Evolutionary conservation across 2,797 vertebrate species (phyloP), one percentile per base, ranked within the genome.

Genomic region (Myotis daubentonii): DNA sequence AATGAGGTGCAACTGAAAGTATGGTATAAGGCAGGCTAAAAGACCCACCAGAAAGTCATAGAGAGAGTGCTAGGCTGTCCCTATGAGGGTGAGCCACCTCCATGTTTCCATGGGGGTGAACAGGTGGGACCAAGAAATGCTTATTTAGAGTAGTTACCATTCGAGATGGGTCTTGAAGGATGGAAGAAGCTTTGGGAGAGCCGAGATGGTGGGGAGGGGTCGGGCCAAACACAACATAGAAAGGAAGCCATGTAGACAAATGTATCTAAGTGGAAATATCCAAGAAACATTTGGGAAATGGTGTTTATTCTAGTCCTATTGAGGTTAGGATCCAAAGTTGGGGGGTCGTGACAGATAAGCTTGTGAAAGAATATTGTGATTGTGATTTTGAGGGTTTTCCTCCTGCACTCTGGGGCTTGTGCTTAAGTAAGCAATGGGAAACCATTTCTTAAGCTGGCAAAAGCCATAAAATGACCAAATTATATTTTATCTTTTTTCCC

Each of bases 391-490:
- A 89, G 33, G 16, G 8, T 36, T 62, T 53, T 41, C n/a, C 36
- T 16, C 51, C 30, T 41, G 49, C 11, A 25, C 51, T 80, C 15
- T 25, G 28, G 75, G 8, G 10, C 20, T 41, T 60, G 6, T 72
- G 15, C 23, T 86, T 89, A 60, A 87, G 44, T n/a, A 57, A 57
- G 6, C 33, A 68, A 2, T 81, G 10, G 28, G 8, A 66, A 94
- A 17, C 49, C 62, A 74, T 72, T 82, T 92, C 85, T 79, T 79
- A 81, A 92, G 78, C 19, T 5, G 60, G 11, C 13, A 66, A 83
- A 89, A 95, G 19, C n/a, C 70, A 76, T 65, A 79, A 76, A 90
- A 80, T 76, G 7, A 66, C 23, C 57, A 68, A 71, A 84, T 95
- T 83, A 57, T 75, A n/a, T 41, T 55, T 76, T 57, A 19, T 44